phyloP scores from a whole-genome alignment of 2,888 invertebrate genomes.

The Vandiemenella viatica region DNA sequence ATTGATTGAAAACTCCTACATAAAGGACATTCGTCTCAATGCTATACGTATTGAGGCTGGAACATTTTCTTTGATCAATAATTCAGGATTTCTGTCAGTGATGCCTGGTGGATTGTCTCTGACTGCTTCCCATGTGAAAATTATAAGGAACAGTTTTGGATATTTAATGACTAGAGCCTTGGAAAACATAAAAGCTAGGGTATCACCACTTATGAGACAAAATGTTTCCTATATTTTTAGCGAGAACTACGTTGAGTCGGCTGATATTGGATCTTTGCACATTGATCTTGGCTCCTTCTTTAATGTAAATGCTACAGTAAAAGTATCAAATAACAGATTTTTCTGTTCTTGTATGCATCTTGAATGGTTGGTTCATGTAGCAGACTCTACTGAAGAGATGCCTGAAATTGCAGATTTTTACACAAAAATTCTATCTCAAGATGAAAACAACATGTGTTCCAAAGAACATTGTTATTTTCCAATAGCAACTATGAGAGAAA shows the following conservation, averaged over 20 bases:
- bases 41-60: constrained; percentile 1
- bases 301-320: not conserved
- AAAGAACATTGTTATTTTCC: constrained; percentile 1
- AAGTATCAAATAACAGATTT: constrained; percentile 1
- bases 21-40: constrained; percentile 1
- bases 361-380: constrained; percentile 1
- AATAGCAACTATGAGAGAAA: no score
- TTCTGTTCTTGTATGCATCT: constrained; percentile 4
- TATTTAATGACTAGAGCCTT: constrained; percentile 3
- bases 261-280: constrained; percentile 3
- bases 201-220: not conserved
- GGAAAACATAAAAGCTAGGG: not conserved
- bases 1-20: not conserved
- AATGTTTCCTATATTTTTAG: not conserved
- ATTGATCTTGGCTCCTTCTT: not conserved
- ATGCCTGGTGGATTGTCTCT: constrained; percentile 2
- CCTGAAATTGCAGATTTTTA: not conserved
- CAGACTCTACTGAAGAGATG: not conserved
- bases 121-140: not conserved
- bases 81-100: not conserved
- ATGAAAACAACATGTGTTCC: not conserved
- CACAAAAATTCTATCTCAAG: not conserved
- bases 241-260: not conserved
- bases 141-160: not conserved
- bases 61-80: not conserved